Evolutionary conservation across 2,797 vertebrate species (phyloP).

Genomic region (Enteromius trimaculatus): DNA sequence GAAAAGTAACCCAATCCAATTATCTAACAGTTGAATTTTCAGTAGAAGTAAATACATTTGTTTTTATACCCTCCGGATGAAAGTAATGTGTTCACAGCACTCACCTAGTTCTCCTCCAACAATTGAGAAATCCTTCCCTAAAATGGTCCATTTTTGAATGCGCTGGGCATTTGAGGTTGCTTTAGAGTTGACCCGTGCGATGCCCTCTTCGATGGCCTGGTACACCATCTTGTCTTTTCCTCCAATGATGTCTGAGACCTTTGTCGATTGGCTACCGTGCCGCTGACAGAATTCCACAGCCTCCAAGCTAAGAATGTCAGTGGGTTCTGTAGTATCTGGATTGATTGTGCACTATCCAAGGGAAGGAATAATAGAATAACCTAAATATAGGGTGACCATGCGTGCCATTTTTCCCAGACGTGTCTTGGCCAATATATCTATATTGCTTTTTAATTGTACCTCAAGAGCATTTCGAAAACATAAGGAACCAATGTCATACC

Average conservation of each 20-base stretch:
- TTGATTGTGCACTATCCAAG: slow-evolving; percentile 77
- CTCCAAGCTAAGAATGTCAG: slow-evolving; percentile 79
- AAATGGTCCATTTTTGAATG: slow-evolving; percentile 86
- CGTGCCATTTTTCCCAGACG: no score
- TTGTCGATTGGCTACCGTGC: slow-evolving; percentile 81
- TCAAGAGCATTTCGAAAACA: no score
- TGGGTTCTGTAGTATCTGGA: slow-evolving; percentile 82
- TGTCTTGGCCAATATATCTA: no score
- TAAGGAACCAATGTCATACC: no score
- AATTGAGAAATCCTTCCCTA: slow-evolving; percentile 86
- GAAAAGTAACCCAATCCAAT: slow-evolving; percentile 45
- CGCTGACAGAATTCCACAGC: slow-evolving; percentile 82
- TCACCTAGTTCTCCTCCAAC: slow-evolving; percentile 87
- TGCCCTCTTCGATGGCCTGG: slow-evolving; percentile 81
- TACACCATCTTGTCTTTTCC: slow-evolving; percentile 76
- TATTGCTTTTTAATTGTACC: no score
- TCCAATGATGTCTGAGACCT: slow-evolving; percentile 79
- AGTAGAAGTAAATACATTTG: not conserved
- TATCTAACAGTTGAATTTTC: not conserved
- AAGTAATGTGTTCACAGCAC: slow-evolving; percentile 26
- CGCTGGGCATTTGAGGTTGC: slow-evolving; percentile 82
- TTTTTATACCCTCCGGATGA: not conserved
- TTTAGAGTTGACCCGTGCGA: slow-evolving; percentile 77
- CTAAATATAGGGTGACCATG: not conserved
- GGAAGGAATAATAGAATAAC: not conserved